A percentile compares a stretch with the other conserved stretches of the same genome.
Conservation (phyloP, 2,797 vertebrate genomes). For the Hybognathus amarus region DNA sequence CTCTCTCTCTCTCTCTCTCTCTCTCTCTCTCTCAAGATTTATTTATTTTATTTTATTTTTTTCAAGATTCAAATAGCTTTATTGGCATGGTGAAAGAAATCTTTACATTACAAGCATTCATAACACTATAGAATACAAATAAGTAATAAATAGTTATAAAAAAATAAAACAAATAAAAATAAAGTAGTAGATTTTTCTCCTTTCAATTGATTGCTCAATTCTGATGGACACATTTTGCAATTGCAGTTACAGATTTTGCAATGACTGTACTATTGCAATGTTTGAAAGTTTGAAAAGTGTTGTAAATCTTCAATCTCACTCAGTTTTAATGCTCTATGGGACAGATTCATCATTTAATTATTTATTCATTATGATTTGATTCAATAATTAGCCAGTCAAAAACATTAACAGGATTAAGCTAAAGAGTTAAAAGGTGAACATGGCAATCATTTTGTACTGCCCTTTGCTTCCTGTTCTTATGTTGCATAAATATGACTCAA, state of each 20-base stretch:
- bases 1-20: too few relatives aligned
- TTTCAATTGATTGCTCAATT: neutral
- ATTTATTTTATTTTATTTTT: too few relatives aligned
- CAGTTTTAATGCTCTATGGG: neutral
- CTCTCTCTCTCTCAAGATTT: too few relatives aligned
- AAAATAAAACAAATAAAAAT: too few relatives aligned
- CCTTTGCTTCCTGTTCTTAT: neutral
- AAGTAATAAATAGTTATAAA: too few relatives aligned
- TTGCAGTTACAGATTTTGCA: slow-evolving; percentile 10
- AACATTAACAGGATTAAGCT: neutral
- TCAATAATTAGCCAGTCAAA: neutral
- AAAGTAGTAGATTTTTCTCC: too few relatives aligned
- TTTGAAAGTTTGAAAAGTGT: neutral
- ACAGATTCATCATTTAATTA: too few relatives aligned
- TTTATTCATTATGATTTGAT: neutral
- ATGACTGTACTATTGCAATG: neutral
- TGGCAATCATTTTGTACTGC: neutral
- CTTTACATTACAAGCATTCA: too few relatives aligned
- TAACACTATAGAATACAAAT: too few relatives aligned
- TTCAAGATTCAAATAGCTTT: too few relatives aligned
- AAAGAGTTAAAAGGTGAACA: neutral
- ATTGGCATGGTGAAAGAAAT: too few relatives aligned
- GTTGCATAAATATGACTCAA: slow-evolving; percentile 12
- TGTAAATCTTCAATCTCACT: neutral
- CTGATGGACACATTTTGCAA: neutral